Percentiles rank a stretch among this genome's conserved stretches.
phyloP scores from a whole-genome alignment of 2,888 invertebrate genomes.

The Phortica magna region DNA sequence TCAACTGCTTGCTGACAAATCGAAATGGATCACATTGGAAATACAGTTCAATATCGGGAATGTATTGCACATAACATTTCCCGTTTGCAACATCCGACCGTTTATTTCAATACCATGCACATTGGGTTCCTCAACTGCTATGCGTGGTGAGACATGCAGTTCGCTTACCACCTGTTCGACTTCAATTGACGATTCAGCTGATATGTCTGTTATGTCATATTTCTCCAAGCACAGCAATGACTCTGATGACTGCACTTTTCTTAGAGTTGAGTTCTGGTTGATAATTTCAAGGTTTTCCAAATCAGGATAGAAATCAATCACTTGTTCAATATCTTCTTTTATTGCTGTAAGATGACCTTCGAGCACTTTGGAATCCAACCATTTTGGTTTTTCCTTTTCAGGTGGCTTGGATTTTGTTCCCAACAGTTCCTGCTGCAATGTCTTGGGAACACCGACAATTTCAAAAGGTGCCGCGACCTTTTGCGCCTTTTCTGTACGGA shows the following conservation, averaged over 20 bases:
- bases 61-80: slow-evolving; percentile 21
- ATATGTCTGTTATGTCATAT: background rate
- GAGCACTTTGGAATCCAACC: slow-evolving; percentile 59
- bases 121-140: background rate
- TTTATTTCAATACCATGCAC: slow-evolving; percentile 59
- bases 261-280: background rate
- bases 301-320: slow-evolving; percentile 61
- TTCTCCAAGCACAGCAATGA: background rate
- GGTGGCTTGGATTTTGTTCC: background rate
- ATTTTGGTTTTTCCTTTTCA: slow-evolving; percentile 39
- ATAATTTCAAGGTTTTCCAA: slow-evolving; percentile 59
- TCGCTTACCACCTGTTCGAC: background rate
- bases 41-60: slow-evolving; percentile 40
- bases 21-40: slow-evolving; percentile 65
- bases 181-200: background rate
- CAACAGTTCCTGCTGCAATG: slow-evolving; percentile 46
- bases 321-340: slow-evolving; percentile 50
- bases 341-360: slow-evolving; percentile 47
- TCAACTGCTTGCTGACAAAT: slow-evolving; percentile 53
- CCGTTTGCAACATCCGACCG: slow-evolving; percentile 47
- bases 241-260: background rate
- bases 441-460: slow-evolving; percentile 52
- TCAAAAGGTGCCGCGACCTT: slow-evolving; percentile 42
- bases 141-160: background rate
- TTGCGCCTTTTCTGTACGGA: slow-evolving; percentile 32